Percentiles rank a stretch among this genome's conserved stretches.
Evolutionary conservation across 2,113 vertebrate species (phyloP).

Genomic region (Uria aalge): DNA sequence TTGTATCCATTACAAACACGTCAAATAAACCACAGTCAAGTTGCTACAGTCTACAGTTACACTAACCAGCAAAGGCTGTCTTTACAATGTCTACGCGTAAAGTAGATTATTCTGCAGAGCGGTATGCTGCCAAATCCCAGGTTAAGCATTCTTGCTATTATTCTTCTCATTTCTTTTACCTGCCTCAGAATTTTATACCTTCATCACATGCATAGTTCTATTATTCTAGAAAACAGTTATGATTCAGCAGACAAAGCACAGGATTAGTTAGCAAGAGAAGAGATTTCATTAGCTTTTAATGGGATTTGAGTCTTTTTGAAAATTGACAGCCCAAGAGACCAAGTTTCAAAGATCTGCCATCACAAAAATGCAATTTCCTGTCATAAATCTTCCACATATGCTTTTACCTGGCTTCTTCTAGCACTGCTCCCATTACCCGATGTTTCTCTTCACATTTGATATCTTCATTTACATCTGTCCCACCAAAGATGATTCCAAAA

Average conservation of each 20-base stretch:
- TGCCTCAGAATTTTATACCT: neutral
- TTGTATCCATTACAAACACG: neutral
- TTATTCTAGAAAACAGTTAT: neutral
- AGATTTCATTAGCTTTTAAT: neutral
- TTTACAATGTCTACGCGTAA: neutral
- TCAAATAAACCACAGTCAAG: neutral
- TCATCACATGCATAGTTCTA: neutral
- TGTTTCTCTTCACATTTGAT: conserved; percentile 80
- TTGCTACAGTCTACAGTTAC: neutral
- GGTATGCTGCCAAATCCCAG: neutral
- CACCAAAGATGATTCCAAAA: conserved; percentile 92
- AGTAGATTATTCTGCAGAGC: neutral
- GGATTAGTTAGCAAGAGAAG: neutral
- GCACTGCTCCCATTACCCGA: conserved; percentile 84
- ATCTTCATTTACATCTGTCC: conserved; percentile 96
- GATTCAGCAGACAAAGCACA: neutral
- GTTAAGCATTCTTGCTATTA: neutral
- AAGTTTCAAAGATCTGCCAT: neutral
- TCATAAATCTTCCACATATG: neutral
- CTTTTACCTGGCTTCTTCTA: conserved; percentile 87
- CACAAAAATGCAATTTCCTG: neutral
- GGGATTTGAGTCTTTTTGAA: neutral
- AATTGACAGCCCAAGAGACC: neutral
- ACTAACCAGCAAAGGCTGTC: neutral
- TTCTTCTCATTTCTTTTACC: neutral